Base-by-base conservation (phyloP, 92 coral and sea anemone genomes). In the Plumapathes pennacea region DNA sequence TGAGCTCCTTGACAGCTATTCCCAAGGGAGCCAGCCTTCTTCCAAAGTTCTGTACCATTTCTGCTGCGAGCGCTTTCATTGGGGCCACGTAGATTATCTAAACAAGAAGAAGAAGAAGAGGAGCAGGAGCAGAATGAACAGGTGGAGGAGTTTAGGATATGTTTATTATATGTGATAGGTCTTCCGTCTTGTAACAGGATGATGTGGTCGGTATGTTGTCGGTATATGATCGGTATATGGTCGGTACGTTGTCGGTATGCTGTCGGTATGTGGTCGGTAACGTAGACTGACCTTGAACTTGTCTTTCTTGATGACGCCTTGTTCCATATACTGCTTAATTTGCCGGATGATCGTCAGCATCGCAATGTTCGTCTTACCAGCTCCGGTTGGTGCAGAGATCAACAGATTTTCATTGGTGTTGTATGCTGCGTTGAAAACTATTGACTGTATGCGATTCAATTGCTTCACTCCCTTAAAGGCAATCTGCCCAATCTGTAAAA, bases 41-140 rank as follows among this genome's bases (percentile, higher is more conserved):
- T 27, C 99, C 96, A 54, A 94, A 94, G 33, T 89, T 94, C 20
- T 94, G 90, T 36, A 94, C 99, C 99, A 94, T 94, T 54, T 94
- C 99, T 27, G 99, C 99, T 5, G 99, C 99, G 19, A 94, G 76
- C 7, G 99, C 99, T 52, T 94, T 94, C 99, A 94, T 94, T 6
- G 99, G 99, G 9, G 99, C 99, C 40, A 94, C 99, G 38, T 94
- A 94, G 6, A 94, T 82, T 21, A 94, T 81, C 99, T 94, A 14
- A 18, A 64, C 31, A 20, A 32, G 17, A 41, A 23, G 17, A 13
- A 29, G 3, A 69, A 15, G 31, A 32, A 46, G 21, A 53, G 14
- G 40, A 37, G 12, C 25, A 46, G n/a, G 44, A 26, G 23, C 45
- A 15, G 23, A 34, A 8, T 8, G 40, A 8, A 34, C 8, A 34